These are phyloP conservation scores for Cisticola juncidis DNA, from an alignment of 2,113 vertebrate genomes.

Conservation along the genomic window DNA sequence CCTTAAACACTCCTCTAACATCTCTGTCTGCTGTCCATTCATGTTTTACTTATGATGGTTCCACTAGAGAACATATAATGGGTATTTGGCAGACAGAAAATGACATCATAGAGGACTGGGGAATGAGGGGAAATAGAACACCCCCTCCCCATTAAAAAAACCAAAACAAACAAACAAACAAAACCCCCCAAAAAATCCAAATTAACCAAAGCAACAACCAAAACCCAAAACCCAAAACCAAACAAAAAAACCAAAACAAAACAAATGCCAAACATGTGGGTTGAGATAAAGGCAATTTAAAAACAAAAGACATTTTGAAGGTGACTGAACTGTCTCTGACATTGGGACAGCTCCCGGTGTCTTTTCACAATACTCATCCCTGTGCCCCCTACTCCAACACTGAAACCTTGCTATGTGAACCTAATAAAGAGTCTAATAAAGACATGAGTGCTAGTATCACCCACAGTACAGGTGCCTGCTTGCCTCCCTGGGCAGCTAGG, in stretches of 20 bases:
- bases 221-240: no score
- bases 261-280: background rate
- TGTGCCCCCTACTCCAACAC: background rate
- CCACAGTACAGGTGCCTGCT: background rate
- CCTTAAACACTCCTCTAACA: background rate
- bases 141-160: no score
- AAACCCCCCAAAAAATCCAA: background rate
- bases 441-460: background rate
- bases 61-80: background rate
- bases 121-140: background rate
- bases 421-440: background rate
- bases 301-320: background rate
- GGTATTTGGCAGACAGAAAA: background rate
- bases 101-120: background rate
- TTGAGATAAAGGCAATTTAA: background rate
- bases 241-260: background rate
- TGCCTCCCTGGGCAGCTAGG: background rate
- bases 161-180: background rate
- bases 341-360: background rate
- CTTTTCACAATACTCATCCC: background rate
- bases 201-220: background rate
- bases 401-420: background rate
- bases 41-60: background rate
- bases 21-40: background rate
- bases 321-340: background rate